Evolutionary conservation across 2,113 vertebrate genomes (phyloP).

Genomic region (Gymnarchus niloticus): DNA sequence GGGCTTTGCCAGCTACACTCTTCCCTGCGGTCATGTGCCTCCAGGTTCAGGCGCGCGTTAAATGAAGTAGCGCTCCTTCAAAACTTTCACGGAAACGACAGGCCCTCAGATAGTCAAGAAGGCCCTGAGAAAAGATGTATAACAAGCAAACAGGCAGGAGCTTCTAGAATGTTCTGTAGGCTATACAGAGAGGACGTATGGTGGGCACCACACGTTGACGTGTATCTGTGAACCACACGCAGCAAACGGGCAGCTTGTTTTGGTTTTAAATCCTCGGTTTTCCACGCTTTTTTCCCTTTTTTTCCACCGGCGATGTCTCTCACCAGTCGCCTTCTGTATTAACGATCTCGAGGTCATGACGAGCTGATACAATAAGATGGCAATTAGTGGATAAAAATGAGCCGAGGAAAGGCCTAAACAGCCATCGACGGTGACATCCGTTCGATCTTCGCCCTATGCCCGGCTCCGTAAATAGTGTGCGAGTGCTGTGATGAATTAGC

Average conservation of each 20-base stretch:
- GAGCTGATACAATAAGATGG: conserved; percentile 8
- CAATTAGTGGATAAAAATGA: conserved; percentile 16
- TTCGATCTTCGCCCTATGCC: not conserved
- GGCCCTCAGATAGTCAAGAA: not conserved
- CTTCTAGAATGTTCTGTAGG: not conserved
- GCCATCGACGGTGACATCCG: not conserved
- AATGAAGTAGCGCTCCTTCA: not conserved
- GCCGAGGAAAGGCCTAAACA: conserved; percentile 8
- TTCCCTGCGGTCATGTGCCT: not conserved
- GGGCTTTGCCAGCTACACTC: not conserved
- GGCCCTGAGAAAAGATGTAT: not conserved
- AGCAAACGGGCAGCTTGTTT: not conserved
- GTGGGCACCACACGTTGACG: not conserved
- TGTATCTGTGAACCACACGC: not conserved
- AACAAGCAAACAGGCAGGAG: not conserved
- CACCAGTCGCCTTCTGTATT: not conserved
- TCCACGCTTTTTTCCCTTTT: not conserved
- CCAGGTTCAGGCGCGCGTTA: not conserved
- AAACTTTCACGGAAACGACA: not conserved
- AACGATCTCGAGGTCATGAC: not conserved
- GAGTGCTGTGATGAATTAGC: conserved; percentile 15
- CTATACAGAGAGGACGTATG: not conserved
- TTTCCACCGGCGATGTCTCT: not conserved
- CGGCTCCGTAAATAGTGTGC: not conserved
- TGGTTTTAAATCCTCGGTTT: not conserved